Percentiles rank a stretch among this genome's conserved stretches.
Evolutionary conservation across 2,888 invertebrate genomes (phyloP).

Genomic region (Chironomus tentans): DNA sequence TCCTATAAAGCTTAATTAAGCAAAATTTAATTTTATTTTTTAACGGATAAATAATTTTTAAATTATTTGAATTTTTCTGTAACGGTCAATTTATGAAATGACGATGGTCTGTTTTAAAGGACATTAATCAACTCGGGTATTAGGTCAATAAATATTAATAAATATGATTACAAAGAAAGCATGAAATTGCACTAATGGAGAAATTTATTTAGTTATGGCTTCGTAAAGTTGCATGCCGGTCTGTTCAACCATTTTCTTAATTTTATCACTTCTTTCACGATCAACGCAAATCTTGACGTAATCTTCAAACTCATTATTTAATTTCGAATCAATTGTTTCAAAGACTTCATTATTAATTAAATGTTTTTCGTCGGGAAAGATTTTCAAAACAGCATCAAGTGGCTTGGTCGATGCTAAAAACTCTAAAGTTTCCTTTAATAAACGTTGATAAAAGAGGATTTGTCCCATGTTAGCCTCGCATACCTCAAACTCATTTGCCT

Average conservation of each 20-base stretch:
- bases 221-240: constrained; percentile 50
- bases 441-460: constrained; percentile 13
- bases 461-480: constrained; percentile 10
- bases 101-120: too few relatives aligned
- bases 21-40: too few relatives aligned
- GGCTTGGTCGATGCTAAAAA: constrained; percentile 1
- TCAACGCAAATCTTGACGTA: constrained; percentile 47
- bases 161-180: too few relatives aligned
- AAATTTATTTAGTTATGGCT: constrained; percentile 30
- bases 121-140: too few relatives aligned
- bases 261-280: constrained; percentile 52
- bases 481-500: constrained; percentile 19
- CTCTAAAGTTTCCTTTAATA: constrained; percentile 16
- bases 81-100: too few relatives aligned
- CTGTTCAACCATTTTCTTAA: constrained; percentile 50
- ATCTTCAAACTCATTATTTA: constrained; percentile 32
- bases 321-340: background rate
- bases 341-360: constrained; percentile 5
- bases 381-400: constrained; percentile 17
- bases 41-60: too few relatives aligned
- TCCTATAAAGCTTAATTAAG: too few relatives aligned
- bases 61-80: too few relatives aligned
- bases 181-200: too few relatives aligned
- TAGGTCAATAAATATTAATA: too few relatives aligned
- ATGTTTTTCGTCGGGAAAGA: constrained; percentile 14